These are phyloP conservation scores for Phorcus lineatus DNA, from an alignment of 2,888 invertebrate genomes.

Conservation along the genomic window DNA sequence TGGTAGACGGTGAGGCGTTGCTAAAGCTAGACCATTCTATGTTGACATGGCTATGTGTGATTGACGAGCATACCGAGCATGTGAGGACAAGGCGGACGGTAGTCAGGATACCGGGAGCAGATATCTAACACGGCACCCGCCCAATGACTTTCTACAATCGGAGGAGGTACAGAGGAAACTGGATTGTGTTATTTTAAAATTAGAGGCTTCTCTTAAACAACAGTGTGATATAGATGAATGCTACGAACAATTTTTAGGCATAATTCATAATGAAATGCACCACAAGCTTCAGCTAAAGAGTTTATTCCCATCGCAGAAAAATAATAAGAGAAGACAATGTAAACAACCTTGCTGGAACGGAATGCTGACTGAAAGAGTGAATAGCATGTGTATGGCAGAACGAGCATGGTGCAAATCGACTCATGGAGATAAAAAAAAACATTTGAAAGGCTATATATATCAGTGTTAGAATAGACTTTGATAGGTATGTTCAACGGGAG, in stretches of 20 bases:
- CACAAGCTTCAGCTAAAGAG: neutral
- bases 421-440: neutral
- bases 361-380: neutral
- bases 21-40: too few relatives aligned
- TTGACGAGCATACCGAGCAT: too few relatives aligned
- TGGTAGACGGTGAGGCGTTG: too few relatives aligned
- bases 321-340: neutral
- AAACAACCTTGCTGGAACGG: neutral
- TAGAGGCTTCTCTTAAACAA: too few relatives aligned
- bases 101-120: too few relatives aligned
- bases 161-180: too few relatives aligned
- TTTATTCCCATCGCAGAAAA: neutral
- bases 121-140: too few relatives aligned
- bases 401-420: neutral
- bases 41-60: too few relatives aligned
- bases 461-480: neutral
- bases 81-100: too few relatives aligned
- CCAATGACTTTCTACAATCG: too few relatives aligned
- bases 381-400: neutral
- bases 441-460: neutral
- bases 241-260: neutral
- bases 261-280: neutral
- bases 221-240: too few relatives aligned
- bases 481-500: neutral
- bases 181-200: too few relatives aligned